These are phyloP conservation scores for Meda fulgida DNA, from an alignment of 2,797 vertebrate species.

Conservation along the genomic window DNA sequence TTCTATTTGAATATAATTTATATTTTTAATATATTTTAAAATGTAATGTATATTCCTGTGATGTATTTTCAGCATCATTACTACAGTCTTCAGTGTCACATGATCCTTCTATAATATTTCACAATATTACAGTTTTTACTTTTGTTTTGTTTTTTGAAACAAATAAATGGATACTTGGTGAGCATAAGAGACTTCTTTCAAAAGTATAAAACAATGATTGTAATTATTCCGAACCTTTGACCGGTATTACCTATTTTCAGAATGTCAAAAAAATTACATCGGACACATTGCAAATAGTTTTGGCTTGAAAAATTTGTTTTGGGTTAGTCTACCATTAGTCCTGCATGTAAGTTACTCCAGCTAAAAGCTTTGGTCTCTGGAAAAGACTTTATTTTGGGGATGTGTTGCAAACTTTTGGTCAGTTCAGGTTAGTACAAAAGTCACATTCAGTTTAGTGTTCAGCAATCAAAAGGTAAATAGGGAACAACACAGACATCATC, in stretches of 20 bases:
- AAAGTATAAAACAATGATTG: not conserved
- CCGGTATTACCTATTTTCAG: not conserved
- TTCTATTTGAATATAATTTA: not conserved
- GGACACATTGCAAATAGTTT: no score
- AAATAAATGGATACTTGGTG: not conserved
- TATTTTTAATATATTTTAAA: not conserved
- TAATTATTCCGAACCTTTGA: not conserved
- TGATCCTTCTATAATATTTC: not conserved
- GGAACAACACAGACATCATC: constrained; percentile 56
- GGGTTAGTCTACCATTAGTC: not conserved
- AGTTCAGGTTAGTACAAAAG: constrained; percentile 31
- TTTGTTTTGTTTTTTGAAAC: not conserved
- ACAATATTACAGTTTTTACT: not conserved
- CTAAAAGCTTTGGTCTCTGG: not conserved
- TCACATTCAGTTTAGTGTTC: constrained; percentile 24
- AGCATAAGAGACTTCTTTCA: not conserved
- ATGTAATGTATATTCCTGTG: not conserved
- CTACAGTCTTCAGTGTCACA: not conserved
- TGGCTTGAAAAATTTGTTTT: no score
- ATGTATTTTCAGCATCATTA: not conserved
- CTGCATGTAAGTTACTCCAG: not conserved
- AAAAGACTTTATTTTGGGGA: constrained; percentile 1
- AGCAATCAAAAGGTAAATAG: constrained; percentile 69
- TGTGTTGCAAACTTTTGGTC: constrained; percentile 14
- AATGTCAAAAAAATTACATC: no score